Evolutionary conservation across 2,888 invertebrate genomes (phyloP), one percentile per base, ranked within the genome.

Genomic region (Furcula furcula): DNA sequence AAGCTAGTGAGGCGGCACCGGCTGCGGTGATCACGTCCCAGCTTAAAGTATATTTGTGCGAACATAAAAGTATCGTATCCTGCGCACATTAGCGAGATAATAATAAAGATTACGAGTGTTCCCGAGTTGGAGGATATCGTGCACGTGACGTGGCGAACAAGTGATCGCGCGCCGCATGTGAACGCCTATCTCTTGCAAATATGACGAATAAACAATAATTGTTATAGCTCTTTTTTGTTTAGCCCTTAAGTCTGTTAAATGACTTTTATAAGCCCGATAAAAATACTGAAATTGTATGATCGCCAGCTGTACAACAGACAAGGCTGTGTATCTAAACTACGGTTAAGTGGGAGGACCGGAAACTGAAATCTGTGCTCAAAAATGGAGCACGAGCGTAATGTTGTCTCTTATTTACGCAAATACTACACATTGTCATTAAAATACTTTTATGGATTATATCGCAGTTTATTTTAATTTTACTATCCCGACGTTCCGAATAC

Each of bases 51-150:
- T 12, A 23, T 23, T 23, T 23, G 23, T 13, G 23, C 23, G 12
- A 23, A 16, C 16, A 5, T 16, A 16, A 23, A 23, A 23, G 23
- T 23, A 23, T 23, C 23, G 23, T 23, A 23, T 23, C 23, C 12
- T 12, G 3, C 2, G 12, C 6, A 11, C 23, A 23, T 23, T 23
- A 23, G 23, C 23, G 12, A 23, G 23, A 23, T 23, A 23, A 16
- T 16, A 16, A 23, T 23, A 23, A 23, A 23, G 23, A 23, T 23
- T 23, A 23, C 23, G 23, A 12, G 23, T 23, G 23, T n/a, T n/a
- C n/a, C n/a, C n/a, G n/a, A n/a, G n/a, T 23, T 10, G 12, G 23
- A 12, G 12, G 23, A 23, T 23, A 23, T 12, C 12, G 7, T 7
- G 23, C 12, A 23, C 23, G 23, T 23, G 23, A 23, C 23, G 12